Percentiles rank a stretch among this genome's conserved stretches.
Evolutionary conservation across 2,888 invertebrate genomes (phyloP).

Genomic region (Campoplex nolae): DNA sequence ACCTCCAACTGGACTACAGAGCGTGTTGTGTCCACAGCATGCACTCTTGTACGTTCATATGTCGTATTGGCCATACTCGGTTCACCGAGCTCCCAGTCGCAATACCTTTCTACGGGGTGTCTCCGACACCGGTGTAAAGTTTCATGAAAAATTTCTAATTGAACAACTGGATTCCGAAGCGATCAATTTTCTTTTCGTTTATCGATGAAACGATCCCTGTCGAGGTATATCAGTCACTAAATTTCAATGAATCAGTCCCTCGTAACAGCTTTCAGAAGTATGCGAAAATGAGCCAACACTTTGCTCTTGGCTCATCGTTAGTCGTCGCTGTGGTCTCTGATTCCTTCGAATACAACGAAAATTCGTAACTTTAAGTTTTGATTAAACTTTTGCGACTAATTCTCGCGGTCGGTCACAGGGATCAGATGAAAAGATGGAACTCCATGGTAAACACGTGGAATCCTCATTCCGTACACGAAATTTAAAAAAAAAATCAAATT

Average conservation of each 20-base stretch:
- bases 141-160: neutral
- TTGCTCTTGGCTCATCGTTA: neutral
- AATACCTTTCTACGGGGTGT: conserved; percentile 5
- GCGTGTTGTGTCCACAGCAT: conserved; percentile 35
- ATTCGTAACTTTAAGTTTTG: too few relatives aligned
- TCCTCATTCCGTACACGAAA: too few relatives aligned
- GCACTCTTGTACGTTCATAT: conserved; percentile 44
- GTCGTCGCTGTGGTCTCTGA: neutral
- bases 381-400: too few relatives aligned
- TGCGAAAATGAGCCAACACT: neutral
- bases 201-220: neutral
- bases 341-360: too few relatives aligned
- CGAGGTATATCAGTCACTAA: neutral
- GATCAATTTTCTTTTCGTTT: neutral
- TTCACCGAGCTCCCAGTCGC: conserved; percentile 36
- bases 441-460: too few relatives aligned
- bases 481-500: too few relatives aligned
- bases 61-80: conserved; percentile 37
- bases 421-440: too few relatives aligned
- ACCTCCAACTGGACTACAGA: conserved; percentile 76
- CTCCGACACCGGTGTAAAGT: neutral
- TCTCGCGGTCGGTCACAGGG: too few relatives aligned
- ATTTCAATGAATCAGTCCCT: neutral
- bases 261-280: neutral
- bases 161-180: neutral